phyloP scores from a whole-genome alignment of 2,888 invertebrate species.

The Ganaspis brasiliensis region DNA sequence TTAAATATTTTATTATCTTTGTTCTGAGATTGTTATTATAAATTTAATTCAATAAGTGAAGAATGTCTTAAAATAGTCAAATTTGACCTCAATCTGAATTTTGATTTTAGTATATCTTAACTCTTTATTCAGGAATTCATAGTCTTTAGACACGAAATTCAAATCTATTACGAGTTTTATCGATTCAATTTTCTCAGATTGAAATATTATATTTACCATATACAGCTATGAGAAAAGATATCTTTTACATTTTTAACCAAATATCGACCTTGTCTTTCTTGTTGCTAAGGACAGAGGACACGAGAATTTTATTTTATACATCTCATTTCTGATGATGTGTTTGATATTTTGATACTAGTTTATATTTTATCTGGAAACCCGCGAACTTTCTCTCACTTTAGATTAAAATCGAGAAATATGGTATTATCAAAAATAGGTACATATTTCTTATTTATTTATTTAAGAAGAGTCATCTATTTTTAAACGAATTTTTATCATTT shows the following conservation, averaged over 20 bases:
- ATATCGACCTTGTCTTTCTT: constrained; percentile 19
- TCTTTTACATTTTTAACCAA: constrained; percentile 23
- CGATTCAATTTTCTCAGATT: constrained; percentile 18
- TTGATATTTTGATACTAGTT: no score
- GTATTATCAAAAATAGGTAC: no score
- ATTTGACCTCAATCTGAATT: not conserved
- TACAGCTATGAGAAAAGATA: not conserved
- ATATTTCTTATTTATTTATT: no score
- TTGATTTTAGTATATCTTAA: not conserved
- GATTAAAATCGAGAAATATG: not conserved
- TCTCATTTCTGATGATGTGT: no score
- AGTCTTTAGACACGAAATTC: constrained; percentile 19
- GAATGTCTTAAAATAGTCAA: not conserved
- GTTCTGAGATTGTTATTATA: no score
- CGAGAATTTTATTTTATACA: not conserved
- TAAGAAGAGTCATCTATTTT: no score
- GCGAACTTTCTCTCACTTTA: not conserved
- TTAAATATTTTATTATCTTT: no score
- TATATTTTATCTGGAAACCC: no score
- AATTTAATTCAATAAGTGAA: not conserved
- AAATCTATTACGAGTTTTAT: constrained; percentile 9
- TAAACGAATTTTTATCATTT: no score
- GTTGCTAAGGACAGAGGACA: constrained; percentile 20
- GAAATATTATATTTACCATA: constrained; percentile 11
- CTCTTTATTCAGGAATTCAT: not conserved